Percentiles rank a stretch among this genome's conserved stretches.
Evolutionary conservation across 2,888 invertebrate genomes (phyloP).

Genomic region (Kuschelorhynchus macadamiae): DNA sequence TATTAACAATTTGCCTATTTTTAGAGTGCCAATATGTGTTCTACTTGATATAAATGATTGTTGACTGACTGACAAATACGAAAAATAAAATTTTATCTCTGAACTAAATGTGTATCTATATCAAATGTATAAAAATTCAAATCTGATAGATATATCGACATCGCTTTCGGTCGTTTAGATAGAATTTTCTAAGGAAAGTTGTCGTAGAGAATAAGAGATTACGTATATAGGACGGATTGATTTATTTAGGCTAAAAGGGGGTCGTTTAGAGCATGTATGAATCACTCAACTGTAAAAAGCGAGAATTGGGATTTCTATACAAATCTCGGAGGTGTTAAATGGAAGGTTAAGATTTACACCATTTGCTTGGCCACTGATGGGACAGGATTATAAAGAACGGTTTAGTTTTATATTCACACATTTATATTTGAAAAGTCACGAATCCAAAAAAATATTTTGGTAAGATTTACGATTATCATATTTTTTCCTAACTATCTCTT

Average conservation of each 20-base stretch:
- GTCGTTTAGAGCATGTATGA: conserved; percentile 44
- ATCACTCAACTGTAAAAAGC: conserved; percentile 46
- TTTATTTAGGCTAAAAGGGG: conserved; percentile 47
- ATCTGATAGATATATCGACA: conserved; percentile 7
- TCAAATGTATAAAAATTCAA: no score
- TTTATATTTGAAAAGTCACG: no score
- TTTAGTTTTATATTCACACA: no score
- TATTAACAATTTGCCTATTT: no score
- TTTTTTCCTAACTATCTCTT: no score
- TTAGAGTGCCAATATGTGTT: no score
- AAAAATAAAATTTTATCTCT: no score
- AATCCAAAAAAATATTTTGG: no score
- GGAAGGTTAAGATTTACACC: conserved; percentile 47
- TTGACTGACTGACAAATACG: no score
- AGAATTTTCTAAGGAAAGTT: conserved; percentile 31
- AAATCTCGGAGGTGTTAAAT: conserved; percentile 49
- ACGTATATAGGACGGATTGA: conserved; percentile 44
- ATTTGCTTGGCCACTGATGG: conserved; percentile 25
- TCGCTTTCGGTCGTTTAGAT: conserved; percentile 15
- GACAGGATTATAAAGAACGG: conserved; percentile 29
- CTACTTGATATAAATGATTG: no score
- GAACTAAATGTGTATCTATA: no score
- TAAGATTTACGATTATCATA: no score
- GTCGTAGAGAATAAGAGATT: conserved; percentile 43
- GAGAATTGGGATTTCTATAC: conserved; percentile 42